Conservation (phyloP, 2,113 vertebrate species). For the Brachirus orientalis region DNA sequence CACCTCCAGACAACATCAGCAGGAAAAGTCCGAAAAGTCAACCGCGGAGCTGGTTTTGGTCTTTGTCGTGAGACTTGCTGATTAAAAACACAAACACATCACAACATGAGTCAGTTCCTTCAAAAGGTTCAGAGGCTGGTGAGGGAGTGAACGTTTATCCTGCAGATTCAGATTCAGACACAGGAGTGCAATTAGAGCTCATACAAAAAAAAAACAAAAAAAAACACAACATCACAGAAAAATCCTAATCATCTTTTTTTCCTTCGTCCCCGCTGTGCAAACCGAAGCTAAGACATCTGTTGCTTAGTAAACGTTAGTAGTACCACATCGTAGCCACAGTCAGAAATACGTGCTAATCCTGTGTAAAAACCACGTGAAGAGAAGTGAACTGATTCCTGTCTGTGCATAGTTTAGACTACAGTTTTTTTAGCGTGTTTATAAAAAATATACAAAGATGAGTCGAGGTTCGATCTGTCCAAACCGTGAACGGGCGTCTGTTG, state of each 20-base stretch:
- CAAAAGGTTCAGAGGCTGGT: not conserved
- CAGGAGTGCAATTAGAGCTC: conserved; percentile 41
- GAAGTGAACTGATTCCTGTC: conserved; percentile 23
- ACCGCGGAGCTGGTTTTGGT: not conserved
- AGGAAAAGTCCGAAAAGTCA: too few relatives aligned
- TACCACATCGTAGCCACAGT: conserved; percentile 40
- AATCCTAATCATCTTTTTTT: conserved; percentile 31
- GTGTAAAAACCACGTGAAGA: conserved; percentile 4
- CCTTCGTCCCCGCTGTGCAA: conserved; percentile 63
- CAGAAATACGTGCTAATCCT: conserved; percentile 38
- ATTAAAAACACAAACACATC: not conserved
- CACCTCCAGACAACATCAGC: too few relatives aligned
- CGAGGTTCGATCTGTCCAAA: conserved; percentile 48
- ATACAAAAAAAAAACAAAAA: conserved; percentile 12
- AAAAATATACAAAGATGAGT: conserved; percentile 71
- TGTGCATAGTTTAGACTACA: conserved; percentile 39
- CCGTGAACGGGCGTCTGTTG: conserved; percentile 4
- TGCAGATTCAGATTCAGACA: conserved; percentile 7
- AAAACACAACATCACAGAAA: conserved; percentile 8
- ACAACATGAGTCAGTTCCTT: too few relatives aligned
- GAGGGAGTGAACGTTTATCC: not conserved
- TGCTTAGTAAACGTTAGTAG: conserved; percentile 75
- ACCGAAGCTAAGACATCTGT: conserved; percentile 59
- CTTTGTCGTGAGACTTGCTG: too few relatives aligned
- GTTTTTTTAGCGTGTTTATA: conserved; percentile 49